Conservation (phyloP, 2,888 invertebrate species). For the Pantelozetes paolii region DNA sequence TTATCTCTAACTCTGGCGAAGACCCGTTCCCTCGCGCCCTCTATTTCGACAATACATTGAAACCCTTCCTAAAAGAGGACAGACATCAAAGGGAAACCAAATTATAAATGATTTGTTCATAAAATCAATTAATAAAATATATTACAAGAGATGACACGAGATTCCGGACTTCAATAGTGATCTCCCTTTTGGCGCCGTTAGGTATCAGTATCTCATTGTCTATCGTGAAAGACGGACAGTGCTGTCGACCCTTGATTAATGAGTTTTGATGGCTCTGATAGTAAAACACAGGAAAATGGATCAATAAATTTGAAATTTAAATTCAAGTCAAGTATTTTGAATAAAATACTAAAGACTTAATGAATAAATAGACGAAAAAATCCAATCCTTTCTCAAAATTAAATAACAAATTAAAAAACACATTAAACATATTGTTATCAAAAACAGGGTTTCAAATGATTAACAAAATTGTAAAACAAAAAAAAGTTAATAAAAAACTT, state of each 20-base stretch:
- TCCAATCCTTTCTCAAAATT: too few species aligned
- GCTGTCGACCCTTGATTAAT: slow-evolving; percentile 47
- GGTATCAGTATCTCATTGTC: slow-evolving; percentile 73
- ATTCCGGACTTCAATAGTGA: slow-evolving; percentile 82
- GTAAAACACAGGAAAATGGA: background rate
- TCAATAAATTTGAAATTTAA: slow-evolving; percentile 4
- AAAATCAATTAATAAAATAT: background rate
- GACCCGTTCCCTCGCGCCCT: slow-evolving; percentile 80
- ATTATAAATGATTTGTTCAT: background rate
- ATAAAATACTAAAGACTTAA: too few species aligned
- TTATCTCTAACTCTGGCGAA: slow-evolving; percentile 74
- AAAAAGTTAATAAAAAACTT: too few species aligned
- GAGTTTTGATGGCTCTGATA: slow-evolving; percentile 47
- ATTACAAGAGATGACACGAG: slow-evolving; percentile 66
- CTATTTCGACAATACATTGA: slow-evolving; percentile 83
- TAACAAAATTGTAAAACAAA: too few species aligned
- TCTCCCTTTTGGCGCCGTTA: slow-evolving; percentile 81
- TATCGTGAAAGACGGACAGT: slow-evolving; percentile 73
- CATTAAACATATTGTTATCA: too few species aligned
- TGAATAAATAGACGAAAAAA: slow-evolving; percentile 8
- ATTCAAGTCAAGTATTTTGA: slow-evolving; percentile 32
- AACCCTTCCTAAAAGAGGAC: slow-evolving; percentile 60
- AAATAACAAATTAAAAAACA: too few species aligned
- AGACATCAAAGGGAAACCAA: slow-evolving; percentile 15
- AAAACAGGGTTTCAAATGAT: too few species aligned